phyloP scores from a whole-genome alignment of 2,888 invertebrate genomes.

The Uropetala carovei region DNA sequence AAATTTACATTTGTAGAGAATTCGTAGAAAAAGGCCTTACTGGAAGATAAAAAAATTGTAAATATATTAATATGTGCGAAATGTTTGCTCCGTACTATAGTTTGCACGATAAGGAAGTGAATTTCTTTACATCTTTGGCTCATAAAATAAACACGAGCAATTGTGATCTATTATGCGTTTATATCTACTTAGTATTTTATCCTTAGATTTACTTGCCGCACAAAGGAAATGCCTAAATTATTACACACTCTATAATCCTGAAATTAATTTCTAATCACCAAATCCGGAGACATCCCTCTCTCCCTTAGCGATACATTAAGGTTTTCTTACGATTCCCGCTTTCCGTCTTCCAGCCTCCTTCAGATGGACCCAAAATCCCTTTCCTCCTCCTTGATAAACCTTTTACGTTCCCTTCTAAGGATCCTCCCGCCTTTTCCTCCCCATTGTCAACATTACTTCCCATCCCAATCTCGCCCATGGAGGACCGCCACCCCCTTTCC shows the following conservation, averaged over 20 bases:
- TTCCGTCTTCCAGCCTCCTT: conserved; percentile 30
- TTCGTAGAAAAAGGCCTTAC: too few relatives aligned
- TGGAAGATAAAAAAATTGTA: too few relatives aligned
- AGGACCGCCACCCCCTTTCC: neutral
- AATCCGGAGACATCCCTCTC: neutral
- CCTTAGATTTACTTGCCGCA: too few relatives aligned
- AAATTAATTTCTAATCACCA: conserved; percentile 59
- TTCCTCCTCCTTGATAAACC: conserved; percentile 39
- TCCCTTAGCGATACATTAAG: conserved; percentile 55
- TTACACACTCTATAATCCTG: conserved; percentile 2
- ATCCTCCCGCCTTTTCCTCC: neutral
- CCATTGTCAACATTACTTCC: conserved; percentile 57
- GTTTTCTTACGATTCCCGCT: conserved; percentile 56
- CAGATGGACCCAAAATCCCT: conserved; percentile 18
- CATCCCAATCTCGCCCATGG: conserved; percentile 34
- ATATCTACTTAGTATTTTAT: too few relatives aligned
- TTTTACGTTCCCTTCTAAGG: neutral
- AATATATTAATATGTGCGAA: too few relatives aligned
- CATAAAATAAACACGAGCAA: too few relatives aligned
- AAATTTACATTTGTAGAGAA: too few relatives aligned
- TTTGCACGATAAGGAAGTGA: too few relatives aligned
- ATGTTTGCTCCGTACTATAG: too few relatives aligned
- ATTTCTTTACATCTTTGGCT: too few relatives aligned
- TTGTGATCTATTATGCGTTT: too few relatives aligned
- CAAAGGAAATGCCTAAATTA: too few relatives aligned